Evolutionary conservation across 2,113 vertebrate genomes (phyloP).

Genomic region (Xiphophorus couchianus): DNA sequence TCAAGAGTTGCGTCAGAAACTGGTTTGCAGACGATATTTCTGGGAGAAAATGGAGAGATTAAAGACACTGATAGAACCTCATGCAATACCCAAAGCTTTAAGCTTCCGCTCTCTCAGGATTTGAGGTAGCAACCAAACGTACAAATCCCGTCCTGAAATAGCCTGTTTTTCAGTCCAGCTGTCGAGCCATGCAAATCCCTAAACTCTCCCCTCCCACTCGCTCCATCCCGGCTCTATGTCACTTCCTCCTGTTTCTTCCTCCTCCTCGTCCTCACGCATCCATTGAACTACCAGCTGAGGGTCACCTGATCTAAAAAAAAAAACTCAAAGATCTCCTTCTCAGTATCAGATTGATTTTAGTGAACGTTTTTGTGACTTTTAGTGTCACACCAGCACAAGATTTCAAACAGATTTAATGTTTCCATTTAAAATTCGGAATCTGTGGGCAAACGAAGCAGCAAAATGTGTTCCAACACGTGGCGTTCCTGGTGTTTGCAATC

Average conservation of each 20-base stretch:
- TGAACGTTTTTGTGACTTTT: conserved; percentile 37
- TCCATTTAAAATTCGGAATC: neutral
- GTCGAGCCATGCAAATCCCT: conserved; percentile 79
- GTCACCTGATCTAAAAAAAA: conserved; percentile 61
- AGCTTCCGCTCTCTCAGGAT: conserved; percentile 69
- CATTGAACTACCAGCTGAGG: conserved; percentile 42
- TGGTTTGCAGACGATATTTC: conserved; percentile 32
- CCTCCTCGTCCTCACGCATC: conserved; percentile 22
- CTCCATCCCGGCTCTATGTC: conserved; percentile 65
- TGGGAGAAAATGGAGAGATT: conserved; percentile 49
- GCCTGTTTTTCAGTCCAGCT: conserved; percentile 80
- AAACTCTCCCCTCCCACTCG: conserved; percentile 73
- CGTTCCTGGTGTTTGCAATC: conserved; percentile 17
- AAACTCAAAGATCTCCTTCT: conserved; percentile 48
- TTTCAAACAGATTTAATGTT: neutral
- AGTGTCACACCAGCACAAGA: neutral
- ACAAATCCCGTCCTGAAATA: conserved; percentile 82
- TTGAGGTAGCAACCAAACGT: conserved; percentile 78
- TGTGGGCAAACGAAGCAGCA: neutral
- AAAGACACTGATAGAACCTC: conserved; percentile 53
- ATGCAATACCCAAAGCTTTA: conserved; percentile 61
- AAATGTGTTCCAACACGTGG: too few relatives aligned
- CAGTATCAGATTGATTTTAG: conserved; percentile 47
- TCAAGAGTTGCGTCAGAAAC: conserved; percentile 15
- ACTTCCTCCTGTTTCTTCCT: conserved; percentile 65